These are phyloP conservation scores for Pachyramphus minor DNA, from an alignment of 2,113 vertebrate genomes.

Conservation along the genomic window DNA sequence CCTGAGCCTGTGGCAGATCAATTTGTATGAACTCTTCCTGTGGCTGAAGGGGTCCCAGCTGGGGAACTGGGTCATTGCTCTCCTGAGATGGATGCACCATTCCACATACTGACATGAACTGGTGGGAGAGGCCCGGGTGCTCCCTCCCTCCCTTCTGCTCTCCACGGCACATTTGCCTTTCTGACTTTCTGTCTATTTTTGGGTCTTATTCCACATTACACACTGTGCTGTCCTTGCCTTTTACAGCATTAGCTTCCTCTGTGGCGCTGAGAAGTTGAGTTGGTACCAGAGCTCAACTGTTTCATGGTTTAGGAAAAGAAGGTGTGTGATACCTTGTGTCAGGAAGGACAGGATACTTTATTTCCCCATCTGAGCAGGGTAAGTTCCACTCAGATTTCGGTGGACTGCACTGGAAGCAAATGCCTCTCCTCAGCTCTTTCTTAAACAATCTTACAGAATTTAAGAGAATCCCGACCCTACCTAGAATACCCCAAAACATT, in stretches of 20 bases:
- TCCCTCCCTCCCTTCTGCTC: neutral
- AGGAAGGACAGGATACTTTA: neutral
- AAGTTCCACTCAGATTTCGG: neutral
- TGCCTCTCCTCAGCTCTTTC: neutral
- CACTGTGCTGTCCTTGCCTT: neutral
- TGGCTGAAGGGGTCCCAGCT: constrained; percentile 75
- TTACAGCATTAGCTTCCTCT: neutral
- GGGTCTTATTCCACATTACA: neutral
- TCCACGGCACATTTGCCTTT: neutral
- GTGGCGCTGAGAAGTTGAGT: neutral
- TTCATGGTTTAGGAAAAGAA: neutral
- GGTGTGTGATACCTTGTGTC: neutral
- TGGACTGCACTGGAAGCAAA: neutral
- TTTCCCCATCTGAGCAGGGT: neutral
- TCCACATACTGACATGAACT: constrained; percentile 34
- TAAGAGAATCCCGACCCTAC: neutral
- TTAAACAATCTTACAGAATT: neutral
- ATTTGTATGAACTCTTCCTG: constrained; percentile 81
- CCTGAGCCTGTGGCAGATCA: constrained; percentile 82
- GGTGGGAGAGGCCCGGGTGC: neutral
- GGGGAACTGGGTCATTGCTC: constrained; percentile 72
- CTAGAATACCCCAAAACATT: neutral
- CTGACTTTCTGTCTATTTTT: neutral
- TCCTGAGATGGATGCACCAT: constrained; percentile 69
- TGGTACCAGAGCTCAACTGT: neutral